Evolutionary conservation across 2,888 invertebrate genomes (phyloP).

Genomic region (Myopa testacea): DNA sequence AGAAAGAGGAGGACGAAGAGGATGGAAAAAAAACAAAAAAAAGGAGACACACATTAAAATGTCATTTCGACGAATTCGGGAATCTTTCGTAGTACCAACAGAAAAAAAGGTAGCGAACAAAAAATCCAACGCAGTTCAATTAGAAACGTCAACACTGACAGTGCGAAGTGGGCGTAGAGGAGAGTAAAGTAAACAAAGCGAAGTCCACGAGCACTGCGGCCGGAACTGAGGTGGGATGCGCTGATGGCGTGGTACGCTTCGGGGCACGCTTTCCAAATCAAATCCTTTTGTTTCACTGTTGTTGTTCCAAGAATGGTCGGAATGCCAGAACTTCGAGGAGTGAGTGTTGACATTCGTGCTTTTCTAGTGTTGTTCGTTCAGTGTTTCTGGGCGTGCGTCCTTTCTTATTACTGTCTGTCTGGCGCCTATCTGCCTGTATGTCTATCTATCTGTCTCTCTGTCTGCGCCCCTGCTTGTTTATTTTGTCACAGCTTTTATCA

Average conservation of each 20-base stretch:
- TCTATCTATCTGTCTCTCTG: conserved; percentile 2
- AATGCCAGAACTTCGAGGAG: background rate
- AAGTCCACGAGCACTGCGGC: background rate
- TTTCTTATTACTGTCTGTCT: background rate
- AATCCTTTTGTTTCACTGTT: too few relatives aligned
- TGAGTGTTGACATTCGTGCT: conserved; percentile 13
- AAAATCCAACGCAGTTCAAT: conserved; percentile 2
- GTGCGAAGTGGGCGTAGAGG: background rate
- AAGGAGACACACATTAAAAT: too few relatives aligned
- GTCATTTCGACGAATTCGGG: too few relatives aligned
- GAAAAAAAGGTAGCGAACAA: background rate
- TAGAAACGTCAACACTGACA: background rate
- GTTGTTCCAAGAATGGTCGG: background rate
- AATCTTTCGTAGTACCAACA: too few relatives aligned
- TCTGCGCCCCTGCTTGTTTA: background rate
- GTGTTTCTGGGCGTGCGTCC: background rate
- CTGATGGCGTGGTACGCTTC: too few relatives aligned
- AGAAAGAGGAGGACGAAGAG: background rate
- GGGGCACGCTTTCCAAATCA: too few relatives aligned
- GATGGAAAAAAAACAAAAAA: background rate
- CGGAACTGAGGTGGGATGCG: background rate
- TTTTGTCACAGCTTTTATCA: background rate
- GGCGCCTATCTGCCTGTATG: background rate
- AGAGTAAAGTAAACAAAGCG: background rate
- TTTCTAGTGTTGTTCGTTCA: background rate